These are phyloP conservation scores for Silurus glanis DNA, from an alignment of 2,113 vertebrate species.

Conservation along the genomic window DNA sequence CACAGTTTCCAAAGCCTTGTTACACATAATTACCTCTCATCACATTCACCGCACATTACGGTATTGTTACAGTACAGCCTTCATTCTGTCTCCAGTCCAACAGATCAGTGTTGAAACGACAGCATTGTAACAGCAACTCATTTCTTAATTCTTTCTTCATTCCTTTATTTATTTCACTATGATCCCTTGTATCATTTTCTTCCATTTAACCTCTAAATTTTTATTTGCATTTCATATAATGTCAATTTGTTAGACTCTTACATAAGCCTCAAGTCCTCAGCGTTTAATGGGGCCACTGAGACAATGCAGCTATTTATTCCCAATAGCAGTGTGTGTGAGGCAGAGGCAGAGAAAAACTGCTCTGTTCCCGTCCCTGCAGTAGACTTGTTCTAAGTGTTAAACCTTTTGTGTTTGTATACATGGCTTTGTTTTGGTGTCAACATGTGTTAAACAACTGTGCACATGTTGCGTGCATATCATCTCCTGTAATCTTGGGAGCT, in stretches of 20 bases:
- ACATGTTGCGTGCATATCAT: constrained; percentile 20
- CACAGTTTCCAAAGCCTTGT: not conserved
- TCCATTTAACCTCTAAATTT: not conserved
- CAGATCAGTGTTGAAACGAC: not conserved
- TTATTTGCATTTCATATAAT: constrained; percentile 29
- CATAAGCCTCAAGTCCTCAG: constrained; percentile 48
- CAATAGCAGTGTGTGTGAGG: constrained; percentile 20
- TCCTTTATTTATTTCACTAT: not conserved
- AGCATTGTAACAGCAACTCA: not conserved
- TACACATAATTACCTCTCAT: not conserved
- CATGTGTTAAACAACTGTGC: constrained; percentile 15
- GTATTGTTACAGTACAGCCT: not conserved
- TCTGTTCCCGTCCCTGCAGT: not conserved
- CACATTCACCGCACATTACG: not conserved
- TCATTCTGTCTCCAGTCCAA: not conserved
- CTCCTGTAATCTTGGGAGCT: not conserved
- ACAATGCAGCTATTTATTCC: constrained; percentile 54
- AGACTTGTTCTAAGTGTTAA: not conserved
- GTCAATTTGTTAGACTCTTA: constrained; percentile 45
- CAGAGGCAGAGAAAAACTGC: constrained; percentile 8
- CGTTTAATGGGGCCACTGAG: constrained; percentile 39
- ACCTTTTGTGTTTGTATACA: not conserved
- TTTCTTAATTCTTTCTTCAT: not conserved
- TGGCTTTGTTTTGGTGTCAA: constrained; percentile 6
- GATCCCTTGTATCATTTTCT: not conserved